Conservation (phyloP, 2,888 invertebrate genomes). For the Himalopsyche kuldschensis region DNA sequence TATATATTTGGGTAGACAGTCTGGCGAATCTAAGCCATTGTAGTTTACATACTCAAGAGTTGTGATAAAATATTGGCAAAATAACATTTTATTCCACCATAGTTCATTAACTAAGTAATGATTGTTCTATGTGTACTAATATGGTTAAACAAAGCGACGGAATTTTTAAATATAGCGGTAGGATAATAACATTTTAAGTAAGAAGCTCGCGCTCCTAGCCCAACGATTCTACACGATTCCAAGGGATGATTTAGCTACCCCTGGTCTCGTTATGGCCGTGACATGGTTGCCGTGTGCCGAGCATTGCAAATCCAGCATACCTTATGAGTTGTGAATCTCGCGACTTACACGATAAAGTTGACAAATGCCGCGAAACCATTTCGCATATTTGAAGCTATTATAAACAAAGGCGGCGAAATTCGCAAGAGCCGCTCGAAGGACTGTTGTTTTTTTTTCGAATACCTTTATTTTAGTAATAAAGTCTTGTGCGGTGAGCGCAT, state of each 20-base stretch:
- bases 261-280: neutral
- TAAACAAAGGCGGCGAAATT: neutral
- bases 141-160: no score
- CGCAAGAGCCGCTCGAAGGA: neutral
- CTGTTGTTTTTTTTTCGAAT: neutral
- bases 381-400: neutral
- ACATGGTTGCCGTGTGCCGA: neutral
- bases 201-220: no score
- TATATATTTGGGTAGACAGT: no score
- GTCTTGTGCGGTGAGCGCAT: neutral
- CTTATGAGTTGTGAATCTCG: neutral
- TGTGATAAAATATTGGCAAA: no score
- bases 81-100: no score
- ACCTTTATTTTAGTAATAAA: neutral
- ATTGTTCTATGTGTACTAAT: no score
- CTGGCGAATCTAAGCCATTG: no score
- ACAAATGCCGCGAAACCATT: neutral
- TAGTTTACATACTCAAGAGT: no score
- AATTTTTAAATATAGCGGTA: no score
- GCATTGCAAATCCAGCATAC: neutral
- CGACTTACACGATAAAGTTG: neutral
- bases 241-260: neutral
- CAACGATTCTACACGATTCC: neutral
- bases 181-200: no score
- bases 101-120: no score